Evolutionary conservation across 2,888 invertebrate species (phyloP).

Genomic region (Patella caerulea): DNA sequence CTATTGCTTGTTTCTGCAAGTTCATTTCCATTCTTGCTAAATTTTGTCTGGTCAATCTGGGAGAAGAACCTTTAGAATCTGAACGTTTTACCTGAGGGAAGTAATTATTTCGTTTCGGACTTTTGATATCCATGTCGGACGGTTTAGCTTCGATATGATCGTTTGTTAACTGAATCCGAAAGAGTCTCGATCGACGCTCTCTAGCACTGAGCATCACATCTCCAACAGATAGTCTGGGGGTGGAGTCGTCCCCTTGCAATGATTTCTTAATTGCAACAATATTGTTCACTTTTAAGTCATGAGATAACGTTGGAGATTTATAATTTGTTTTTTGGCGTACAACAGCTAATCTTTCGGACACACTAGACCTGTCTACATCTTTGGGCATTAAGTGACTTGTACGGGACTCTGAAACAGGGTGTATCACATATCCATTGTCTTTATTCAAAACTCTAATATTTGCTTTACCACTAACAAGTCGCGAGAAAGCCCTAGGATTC

Average conservation of each 20-base stretch:
- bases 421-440: conserved; percentile 46
- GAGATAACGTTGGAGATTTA: conserved; percentile 47
- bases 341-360: conserved; percentile 52
- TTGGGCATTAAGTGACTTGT: conserved; percentile 32
- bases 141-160: conserved; percentile 22
- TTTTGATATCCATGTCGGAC: conserved; percentile 26
- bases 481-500: conserved; percentile 45
- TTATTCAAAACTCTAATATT: conserved; percentile 48
- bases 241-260: conserved; percentile 46
- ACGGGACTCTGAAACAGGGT: conserved; percentile 40
- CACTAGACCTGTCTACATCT: conserved; percentile 26
- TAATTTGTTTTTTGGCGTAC: conserved; percentile 47
- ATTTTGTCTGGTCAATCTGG: background rate
- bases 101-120: conserved; percentile 15
- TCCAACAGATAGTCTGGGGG: conserved; percentile 46
- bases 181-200: conserved; percentile 49
- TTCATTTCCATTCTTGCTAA: background rate
- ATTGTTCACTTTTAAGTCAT: conserved; percentile 57
- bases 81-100: background rate
- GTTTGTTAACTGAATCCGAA: conserved; percentile 43
- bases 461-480: conserved; percentile 43
- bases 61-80: background rate
- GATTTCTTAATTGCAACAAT: conserved; percentile 56
- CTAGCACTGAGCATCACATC: conserved; percentile 53
- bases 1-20: background rate